phyloP scores from a whole-genome alignment of 2,888 invertebrate genomes.

The Tigriopus californicus region DNA sequence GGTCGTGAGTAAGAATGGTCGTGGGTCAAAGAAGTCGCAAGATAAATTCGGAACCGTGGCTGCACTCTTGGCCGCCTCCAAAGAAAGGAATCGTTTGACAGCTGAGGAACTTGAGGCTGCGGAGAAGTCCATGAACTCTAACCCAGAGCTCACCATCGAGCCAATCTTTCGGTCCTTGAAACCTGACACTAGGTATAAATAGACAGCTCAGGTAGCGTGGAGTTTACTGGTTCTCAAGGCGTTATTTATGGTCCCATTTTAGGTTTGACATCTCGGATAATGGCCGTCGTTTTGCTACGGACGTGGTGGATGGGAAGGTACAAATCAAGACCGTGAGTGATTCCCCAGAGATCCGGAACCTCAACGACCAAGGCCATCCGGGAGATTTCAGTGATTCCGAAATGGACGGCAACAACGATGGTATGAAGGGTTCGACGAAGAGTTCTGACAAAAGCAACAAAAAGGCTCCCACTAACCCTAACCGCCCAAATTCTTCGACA shows the following conservation, averaged over 20 bases:
- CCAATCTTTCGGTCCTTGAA: not conserved
- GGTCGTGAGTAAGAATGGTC: not conserved
- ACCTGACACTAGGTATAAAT: not conserved
- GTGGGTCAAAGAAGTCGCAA: not conserved
- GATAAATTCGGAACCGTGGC: not conserved
- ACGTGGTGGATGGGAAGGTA: constrained; percentile 2
- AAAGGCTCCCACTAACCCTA: too few species aligned
- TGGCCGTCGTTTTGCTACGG: not conserved
- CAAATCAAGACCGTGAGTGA: constrained; percentile 6
- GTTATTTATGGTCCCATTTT: not conserved
- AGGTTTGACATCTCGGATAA: not conserved
- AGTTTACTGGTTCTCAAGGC: too few species aligned
- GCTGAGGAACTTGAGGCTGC: constrained; percentile 1
- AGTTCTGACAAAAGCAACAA: not conserved
- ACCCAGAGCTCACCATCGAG: constrained; percentile 5
- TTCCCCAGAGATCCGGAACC: constrained; percentile 7
- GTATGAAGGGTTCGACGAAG: not conserved
- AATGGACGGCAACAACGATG: not conserved
- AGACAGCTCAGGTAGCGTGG: not conserved
- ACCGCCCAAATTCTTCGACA: too few species aligned
- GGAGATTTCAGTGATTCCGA: not conserved
- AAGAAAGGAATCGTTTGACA: not conserved
- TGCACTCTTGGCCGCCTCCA: not conserved
- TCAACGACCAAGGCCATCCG: not conserved
- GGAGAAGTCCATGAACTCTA: not conserved